Evolutionary conservation across 92 coral and sea anemone species (phyloP), one percentile per base, ranked within the genome.

Genomic region (Zoanthus sansibaricus): DNA sequence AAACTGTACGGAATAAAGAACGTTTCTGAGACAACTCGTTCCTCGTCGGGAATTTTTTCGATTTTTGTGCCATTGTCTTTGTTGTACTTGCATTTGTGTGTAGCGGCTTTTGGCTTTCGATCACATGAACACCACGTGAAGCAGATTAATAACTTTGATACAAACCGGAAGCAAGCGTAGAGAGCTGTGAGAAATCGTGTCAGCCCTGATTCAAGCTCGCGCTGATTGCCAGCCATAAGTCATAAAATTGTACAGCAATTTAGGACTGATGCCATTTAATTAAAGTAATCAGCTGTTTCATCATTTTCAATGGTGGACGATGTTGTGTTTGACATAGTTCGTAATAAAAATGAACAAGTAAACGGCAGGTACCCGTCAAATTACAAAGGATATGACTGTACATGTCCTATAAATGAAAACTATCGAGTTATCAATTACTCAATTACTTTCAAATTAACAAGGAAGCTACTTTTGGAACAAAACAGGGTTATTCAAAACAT

Each of bases 51-150:
- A 58, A 54, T 76, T 6, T 47, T 66, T 56, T 59, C 44, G 51
- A 67, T 82, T 47, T 71, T 67, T 11, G 77, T 79, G 15, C 69
- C 84, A 31, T 33, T 47, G 0, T 72, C 79, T 45, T 87, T 71
- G 48, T 55, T 84, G 48, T 77, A 59, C 61, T 16, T 61, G 16
- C 12, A 45, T 31, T 78, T 69, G 58, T 67, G 71, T 75, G 76
- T 72, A 69, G 67, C 72, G 75, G 59, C 83, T 7, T 82, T 55
- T 56, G 82, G 71, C 7, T 52, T 55, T 9, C 90, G 73, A 69
- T 92, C 91, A 59, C 98, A 95, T 82, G 94, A 92, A 51, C 98
- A 95, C 79, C 94, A 93, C 82, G 94, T 95, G 83, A 91, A 93
- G 20, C 92, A 94, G 17, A 95, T 89, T n/a, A 95, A 82, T 73